phyloP scores from a whole-genome alignment of 1,140 invertebrate species.

The Antheraea mylitta region DNA sequence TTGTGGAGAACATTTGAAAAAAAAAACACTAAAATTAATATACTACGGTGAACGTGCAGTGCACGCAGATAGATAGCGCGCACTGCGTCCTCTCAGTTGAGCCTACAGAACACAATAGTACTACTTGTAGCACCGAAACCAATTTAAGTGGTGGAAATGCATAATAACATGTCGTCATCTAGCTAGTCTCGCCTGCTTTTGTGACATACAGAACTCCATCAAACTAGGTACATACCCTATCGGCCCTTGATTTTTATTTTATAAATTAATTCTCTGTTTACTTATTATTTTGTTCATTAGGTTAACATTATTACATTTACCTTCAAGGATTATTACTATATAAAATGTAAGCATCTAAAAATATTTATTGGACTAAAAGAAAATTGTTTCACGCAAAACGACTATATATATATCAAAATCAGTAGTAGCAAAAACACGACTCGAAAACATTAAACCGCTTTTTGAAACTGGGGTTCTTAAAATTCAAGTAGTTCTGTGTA shows the following conservation, averaged over 20 bases:
- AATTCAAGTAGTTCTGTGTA: too few species aligned
- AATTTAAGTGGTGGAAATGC: slow-evolving; percentile 9
- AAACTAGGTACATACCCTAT: background rate
- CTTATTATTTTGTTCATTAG: background rate
- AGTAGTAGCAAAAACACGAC: too few species aligned
- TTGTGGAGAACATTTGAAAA: slow-evolving; percentile 8
- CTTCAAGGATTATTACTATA: too few species aligned
- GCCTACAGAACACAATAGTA: background rate
- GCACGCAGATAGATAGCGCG: slow-evolving; percentile 22
- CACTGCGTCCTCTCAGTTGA: slow-evolving; percentile 16
- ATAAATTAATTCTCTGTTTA: background rate
- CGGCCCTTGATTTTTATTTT: background rate
- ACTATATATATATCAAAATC: too few species aligned
- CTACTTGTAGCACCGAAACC: background rate
- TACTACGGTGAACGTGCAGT: slow-evolving; percentile 14
- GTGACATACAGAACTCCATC: background rate
- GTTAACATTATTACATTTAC: too few species aligned
- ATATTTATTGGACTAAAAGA: too few species aligned
- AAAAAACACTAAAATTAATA: background rate
- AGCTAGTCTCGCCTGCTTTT: background rate
- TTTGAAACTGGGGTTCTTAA: too few species aligned
- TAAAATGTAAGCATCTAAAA: too few species aligned
- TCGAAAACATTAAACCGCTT: too few species aligned
- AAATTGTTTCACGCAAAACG: too few species aligned
- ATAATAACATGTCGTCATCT: slow-evolving; percentile 18